Conservation (phyloP, 2,113 vertebrate species). For the Xiphophorus couchianus region DNA sequence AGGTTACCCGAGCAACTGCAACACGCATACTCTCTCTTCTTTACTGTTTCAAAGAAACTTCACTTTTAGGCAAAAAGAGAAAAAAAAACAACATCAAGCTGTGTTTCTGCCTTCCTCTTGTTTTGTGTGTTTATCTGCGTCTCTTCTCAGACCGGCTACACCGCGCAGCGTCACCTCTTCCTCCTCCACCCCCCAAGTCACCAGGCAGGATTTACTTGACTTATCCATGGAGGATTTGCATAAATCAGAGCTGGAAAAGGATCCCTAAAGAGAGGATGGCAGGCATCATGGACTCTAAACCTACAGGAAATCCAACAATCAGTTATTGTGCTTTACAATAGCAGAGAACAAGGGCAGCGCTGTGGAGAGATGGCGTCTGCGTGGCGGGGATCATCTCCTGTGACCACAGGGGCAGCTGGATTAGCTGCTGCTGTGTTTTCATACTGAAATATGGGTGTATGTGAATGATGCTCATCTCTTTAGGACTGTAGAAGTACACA, state of each 20-base stretch:
- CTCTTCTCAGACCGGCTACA: slow-evolving; percentile 11
- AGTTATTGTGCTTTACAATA: too few relatives aligned
- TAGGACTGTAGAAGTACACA: too few relatives aligned
- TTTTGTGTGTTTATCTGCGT: slow-evolving; percentile 35
- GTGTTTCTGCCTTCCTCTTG: slow-evolving; percentile 15
- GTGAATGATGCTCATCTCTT: too few relatives aligned
- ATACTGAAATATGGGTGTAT: too few relatives aligned
- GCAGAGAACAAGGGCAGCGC: too few relatives aligned
- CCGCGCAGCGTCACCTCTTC: slow-evolving; percentile 9
- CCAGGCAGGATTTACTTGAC: slow-evolving; percentile 49
- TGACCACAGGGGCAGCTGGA: too few relatives aligned
- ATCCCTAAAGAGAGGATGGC: slow-evolving; percentile 7
- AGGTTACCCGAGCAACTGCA: slow-evolving; percentile 38
- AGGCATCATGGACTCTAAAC: slow-evolving; percentile 19
- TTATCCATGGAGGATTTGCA: slow-evolving; percentile 60
- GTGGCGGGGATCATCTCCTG: too few relatives aligned
- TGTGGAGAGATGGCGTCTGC: too few relatives aligned
- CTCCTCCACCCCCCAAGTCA: slow-evolving; percentile 25
- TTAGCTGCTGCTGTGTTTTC: too few relatives aligned
- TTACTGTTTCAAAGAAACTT: slow-evolving; percentile 39
- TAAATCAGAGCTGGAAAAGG: slow-evolving; percentile 51
- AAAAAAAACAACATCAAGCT: slow-evolving; percentile 26
- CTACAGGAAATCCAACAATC: slow-evolving; percentile 23
- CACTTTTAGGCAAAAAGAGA: slow-evolving; percentile 18
- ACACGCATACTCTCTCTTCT: slow-evolving; percentile 3